Conservation (phyloP, 2,113 vertebrate species). For the Sceloporus tristichus region DNA sequence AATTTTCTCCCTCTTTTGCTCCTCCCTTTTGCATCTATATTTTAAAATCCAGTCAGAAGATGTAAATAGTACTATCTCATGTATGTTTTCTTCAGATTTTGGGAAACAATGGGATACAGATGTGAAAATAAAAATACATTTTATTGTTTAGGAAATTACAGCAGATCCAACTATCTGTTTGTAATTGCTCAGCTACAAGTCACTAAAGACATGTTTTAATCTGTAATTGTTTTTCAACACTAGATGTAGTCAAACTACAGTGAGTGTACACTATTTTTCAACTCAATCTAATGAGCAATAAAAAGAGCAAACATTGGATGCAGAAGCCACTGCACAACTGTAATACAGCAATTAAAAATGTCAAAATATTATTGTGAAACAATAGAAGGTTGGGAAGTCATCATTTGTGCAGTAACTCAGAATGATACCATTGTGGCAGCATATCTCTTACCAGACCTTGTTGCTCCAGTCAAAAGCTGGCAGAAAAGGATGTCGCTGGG, state of each 20-base stretch:
- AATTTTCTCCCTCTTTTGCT: too few relatives aligned
- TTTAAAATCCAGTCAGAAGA: not conserved
- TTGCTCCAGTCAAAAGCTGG: not conserved
- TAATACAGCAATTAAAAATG: not conserved
- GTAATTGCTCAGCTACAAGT: not conserved
- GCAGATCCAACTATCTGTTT: not conserved
- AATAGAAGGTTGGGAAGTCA: too few relatives aligned
- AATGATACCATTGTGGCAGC: not conserved
- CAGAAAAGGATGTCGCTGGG: not conserved
- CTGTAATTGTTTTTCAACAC: not conserved
- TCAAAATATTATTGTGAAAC: not conserved
- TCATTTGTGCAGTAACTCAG: not conserved
- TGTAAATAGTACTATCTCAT: not conserved
- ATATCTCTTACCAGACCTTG: not conserved
- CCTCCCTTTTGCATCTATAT: too few relatives aligned
- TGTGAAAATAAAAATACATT: not conserved
- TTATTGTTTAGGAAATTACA: not conserved
- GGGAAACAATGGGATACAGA: not conserved
- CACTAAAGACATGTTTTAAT: not conserved
- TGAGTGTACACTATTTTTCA: not conserved
- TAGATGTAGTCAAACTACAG: not conserved
- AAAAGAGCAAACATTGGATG: not conserved
- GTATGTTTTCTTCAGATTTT: not conserved
- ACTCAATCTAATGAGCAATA: not conserved
- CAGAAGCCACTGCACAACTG: not conserved